A percentile compares a stretch with the other conserved stretches of the same genome.
Evolutionary conservation across 2,797 vertebrate species (phyloP).

Genomic region (Sitta carolinensis): DNA sequence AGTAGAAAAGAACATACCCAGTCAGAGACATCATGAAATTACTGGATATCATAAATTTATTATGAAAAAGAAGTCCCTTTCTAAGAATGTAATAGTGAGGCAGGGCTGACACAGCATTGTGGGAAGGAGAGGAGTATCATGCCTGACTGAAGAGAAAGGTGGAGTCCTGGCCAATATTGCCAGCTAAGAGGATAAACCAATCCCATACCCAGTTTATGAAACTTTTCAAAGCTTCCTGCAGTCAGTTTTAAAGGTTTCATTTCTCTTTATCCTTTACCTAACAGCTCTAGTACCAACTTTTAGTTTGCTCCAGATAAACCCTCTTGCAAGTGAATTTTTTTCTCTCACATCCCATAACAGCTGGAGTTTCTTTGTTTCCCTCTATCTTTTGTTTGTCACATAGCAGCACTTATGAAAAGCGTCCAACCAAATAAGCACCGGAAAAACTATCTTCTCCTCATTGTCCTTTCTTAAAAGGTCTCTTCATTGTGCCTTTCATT

Average conservation of each 20-base stretch:
- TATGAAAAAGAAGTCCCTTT: not conserved
- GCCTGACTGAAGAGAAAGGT: not conserved
- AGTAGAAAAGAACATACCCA: not conserved
- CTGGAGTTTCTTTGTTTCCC: slow-evolving; percentile 1
- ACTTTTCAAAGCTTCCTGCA: not conserved
- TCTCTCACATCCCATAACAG: not conserved
- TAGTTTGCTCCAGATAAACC: not conserved
- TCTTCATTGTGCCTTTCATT: not conserved
- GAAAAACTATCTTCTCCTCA: not conserved
- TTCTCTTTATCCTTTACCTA: not conserved
- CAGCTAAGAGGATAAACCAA: not conserved
- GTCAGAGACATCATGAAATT: not conserved
- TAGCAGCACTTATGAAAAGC: not conserved
- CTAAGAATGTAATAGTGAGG: not conserved
- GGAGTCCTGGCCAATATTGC: not conserved
- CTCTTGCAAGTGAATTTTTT: not conserved
- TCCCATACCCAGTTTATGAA: not conserved
- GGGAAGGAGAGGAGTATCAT: not conserved
- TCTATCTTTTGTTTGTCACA: not conserved
- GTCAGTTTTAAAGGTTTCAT: not conserved
- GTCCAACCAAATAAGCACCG: not conserved
- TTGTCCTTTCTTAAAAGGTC: not conserved
- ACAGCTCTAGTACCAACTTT: not conserved
- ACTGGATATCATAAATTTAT: not conserved
- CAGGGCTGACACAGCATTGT: not conserved